Percentiles rank a stretch among this genome's conserved stretches.
phyloP scores from a whole-genome alignment of 2,888 invertebrate species.

The Electrophaes corylata region DNA sequence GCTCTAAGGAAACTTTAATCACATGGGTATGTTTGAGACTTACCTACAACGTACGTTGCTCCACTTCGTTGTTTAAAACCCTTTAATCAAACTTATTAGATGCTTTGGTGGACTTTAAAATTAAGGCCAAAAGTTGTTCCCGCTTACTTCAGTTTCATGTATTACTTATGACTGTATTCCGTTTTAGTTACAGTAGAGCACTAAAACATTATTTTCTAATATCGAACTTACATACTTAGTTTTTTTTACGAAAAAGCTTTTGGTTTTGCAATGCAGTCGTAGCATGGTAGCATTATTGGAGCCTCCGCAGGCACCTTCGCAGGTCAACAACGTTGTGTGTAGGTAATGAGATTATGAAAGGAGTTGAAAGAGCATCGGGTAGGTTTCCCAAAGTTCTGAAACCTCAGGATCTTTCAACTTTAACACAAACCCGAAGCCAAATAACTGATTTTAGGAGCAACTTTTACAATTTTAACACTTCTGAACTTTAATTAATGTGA shows the following conservation, averaged over 20 bases:
- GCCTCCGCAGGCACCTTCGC: background rate
- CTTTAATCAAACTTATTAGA: constrained; percentile 67
- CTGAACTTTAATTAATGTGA: background rate
- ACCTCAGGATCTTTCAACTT: constrained; percentile 65
- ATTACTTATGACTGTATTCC: background rate
- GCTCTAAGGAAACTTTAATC: constrained; percentile 75
- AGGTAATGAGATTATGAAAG: constrained; percentile 47
- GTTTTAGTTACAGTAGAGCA: background rate
- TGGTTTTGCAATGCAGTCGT: too few relatives aligned
- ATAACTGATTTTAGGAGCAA: constrained; percentile 50
- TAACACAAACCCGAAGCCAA: constrained; percentile 56
- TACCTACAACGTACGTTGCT: constrained; percentile 45
- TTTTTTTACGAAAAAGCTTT: background rate
- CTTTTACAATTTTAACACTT: constrained; percentile 48
- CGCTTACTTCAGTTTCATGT: background rate
- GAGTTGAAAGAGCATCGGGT: constrained; percentile 57
- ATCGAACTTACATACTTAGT: background rate
- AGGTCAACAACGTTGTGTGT: background rate
- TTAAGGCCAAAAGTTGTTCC: constrained; percentile 27
- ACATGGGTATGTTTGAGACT: constrained; percentile 57
- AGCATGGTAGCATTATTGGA: background rate
- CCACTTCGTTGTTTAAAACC: constrained; percentile 49
- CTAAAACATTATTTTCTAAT: background rate
- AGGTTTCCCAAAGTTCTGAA: constrained; percentile 67
- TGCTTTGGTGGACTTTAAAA: constrained; percentile 49